Evolutionary conservation across 2,797 vertebrate genomes (phyloP), one percentile per base, ranked within the genome.

Genomic region (Lindbergichthys nudifrons): DNA sequence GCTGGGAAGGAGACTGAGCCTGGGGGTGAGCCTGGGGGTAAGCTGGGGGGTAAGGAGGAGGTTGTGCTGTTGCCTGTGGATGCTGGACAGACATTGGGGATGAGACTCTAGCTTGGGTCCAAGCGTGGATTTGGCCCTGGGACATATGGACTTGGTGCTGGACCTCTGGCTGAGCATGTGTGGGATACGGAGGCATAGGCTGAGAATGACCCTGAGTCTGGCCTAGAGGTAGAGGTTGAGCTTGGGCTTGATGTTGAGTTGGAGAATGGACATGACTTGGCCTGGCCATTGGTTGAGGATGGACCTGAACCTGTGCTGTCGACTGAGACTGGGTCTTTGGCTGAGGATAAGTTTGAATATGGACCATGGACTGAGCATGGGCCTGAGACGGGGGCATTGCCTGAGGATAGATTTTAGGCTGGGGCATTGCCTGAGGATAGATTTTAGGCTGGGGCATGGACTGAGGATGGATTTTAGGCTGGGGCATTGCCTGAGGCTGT

Each of bases 21-120:
- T 77, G 87, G 9, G 88, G 10, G 61, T 81, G 85, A 70, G 69
- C 76, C 58, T 83, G 86, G 5, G 80, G 72, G 73, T 84, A 88
- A 66, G 48, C 76, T 59, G 83, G 86, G 5, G 80, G 72, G 73
- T 84, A 88, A 66, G 48, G 12, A 12, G 73, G 83, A 70, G 73
- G 62, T 68, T 89, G 90, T 42, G 54, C 57, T 52, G 79, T 18
- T 51, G 76, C 10, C 56, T 88, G 91, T 32, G 81, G 74, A 53
- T 77, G 75, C n/a, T 84, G 88, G 42, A 75, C 4, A 56, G 83
- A 42, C 75, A 83, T 63, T 46, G 86, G 79, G 8, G 87, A 82
- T 36, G 83, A 62, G 11, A 73, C 62, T 74, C 81, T 81, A 16
- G 84, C 79, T 70, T 79, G 84, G 74, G 79, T 63, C 87, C 87